A percentile compares a stretch with the other conserved stretches of the same genome.
phyloP scores from a whole-genome alignment of 2,888 invertebrate species.

The Orthonevra nobilis region DNA sequence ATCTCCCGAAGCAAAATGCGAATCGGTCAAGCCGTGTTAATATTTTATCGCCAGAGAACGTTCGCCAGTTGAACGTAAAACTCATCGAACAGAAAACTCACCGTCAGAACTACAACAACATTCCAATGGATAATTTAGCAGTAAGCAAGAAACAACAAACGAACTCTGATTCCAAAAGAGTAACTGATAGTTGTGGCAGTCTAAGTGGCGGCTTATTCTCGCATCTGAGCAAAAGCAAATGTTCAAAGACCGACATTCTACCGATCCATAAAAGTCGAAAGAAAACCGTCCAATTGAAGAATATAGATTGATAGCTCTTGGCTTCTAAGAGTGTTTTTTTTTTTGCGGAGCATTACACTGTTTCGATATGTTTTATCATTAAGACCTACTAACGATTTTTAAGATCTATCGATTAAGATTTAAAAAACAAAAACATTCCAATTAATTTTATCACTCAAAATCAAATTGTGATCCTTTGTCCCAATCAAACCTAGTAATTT shows the following conservation, averaged over 20 bases:
- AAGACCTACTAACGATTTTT: too few relatives aligned
- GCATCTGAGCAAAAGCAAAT: conserved; percentile 41
- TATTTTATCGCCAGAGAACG: conserved; percentile 79
- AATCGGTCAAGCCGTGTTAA: conserved; percentile 74
- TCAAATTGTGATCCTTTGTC: too few relatives aligned
- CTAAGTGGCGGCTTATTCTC: conserved; percentile 27
- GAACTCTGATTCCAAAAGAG: conserved; percentile 22
- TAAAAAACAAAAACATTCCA: too few relatives aligned
- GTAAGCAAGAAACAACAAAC: conserved; percentile 13
- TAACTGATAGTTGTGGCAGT: conserved; percentile 7
- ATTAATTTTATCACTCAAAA: too few relatives aligned
- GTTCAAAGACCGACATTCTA: conserved; percentile 58
- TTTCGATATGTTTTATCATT: too few relatives aligned
- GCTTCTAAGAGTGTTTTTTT: conserved; percentile 45
- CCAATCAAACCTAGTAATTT: too few relatives aligned
- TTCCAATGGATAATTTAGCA: conserved; percentile 46
- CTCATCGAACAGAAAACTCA: conserved; percentile 75
- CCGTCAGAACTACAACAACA: conserved; percentile 52
- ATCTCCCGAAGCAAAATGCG: conserved; percentile 36
- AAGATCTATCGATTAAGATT: too few relatives aligned
- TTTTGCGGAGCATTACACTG: too few relatives aligned
- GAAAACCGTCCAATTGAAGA: conserved; percentile 47
- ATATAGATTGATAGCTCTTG: conserved; percentile 31
- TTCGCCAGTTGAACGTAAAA: conserved; percentile 77
- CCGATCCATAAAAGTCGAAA: conserved; percentile 62